A percentile compares a stretch with the other conserved stretches of the same genome.
Conservation (phyloP, 1,140 invertebrate species). For the Caenorhabditis brenneri region DNA sequence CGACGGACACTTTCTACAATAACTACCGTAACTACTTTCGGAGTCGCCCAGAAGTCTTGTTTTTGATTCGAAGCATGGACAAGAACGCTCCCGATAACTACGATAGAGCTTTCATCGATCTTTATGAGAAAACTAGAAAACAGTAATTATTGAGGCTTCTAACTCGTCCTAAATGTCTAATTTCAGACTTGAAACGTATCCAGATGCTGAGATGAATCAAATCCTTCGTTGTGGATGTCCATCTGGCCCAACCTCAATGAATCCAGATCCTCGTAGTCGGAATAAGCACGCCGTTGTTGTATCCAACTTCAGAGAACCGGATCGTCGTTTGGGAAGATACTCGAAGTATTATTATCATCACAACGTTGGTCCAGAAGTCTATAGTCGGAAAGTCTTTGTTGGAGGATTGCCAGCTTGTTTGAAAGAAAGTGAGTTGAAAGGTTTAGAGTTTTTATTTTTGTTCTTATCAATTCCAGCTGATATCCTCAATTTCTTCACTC, state of each 20-base stretch:
- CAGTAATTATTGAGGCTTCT: not conserved
- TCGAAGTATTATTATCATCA: constrained; percentile 33
- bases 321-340: constrained; percentile 3
- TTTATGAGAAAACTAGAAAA: constrained; percentile 7
- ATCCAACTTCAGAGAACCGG: constrained; percentile 2
- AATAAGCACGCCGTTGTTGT: not conserved
- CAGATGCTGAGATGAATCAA: not conserved
- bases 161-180: not conserved
- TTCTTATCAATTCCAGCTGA: not conserved
- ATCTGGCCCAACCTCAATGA: not conserved
- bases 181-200: not conserved
- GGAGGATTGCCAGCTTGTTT: not conserved
- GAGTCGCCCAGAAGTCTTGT: not conserved
- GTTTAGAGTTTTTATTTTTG: not conserved
- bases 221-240: not conserved
- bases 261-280: not conserved
- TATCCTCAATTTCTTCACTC: constrained; percentile 7
- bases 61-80: constrained; percentile 2
- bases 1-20: not conserved
- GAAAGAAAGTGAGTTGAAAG: not conserved
- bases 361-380: constrained; percentile 19
- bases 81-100: not conserved
- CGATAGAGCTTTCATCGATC: constrained; percentile 1
- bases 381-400: constrained; percentile 28
- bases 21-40: not conserved